Evolutionary conservation across 2,797 vertebrate species (phyloP).

Genomic region (Liasis olivaceus): DNA sequence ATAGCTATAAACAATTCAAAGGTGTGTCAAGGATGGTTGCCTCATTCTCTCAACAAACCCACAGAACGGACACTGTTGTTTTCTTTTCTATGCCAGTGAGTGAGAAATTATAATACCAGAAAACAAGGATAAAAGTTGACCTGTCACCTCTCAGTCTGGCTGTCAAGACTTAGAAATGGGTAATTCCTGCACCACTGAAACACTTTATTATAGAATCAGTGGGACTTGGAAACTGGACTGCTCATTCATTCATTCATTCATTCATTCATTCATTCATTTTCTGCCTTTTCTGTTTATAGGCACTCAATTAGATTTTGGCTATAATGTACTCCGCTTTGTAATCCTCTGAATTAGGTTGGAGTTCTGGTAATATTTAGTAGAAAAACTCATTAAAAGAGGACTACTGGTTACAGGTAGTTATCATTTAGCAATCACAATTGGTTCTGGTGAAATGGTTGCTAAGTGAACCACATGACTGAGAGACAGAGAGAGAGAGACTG

Average conservation of each 20-base stretch:
- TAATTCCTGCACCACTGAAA: not conserved
- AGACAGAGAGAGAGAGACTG: not conserved
- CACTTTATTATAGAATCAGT: not conserved
- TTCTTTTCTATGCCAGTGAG: not conserved
- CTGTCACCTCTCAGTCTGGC: not conserved
- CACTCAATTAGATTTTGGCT: not conserved
- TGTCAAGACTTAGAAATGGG: not conserved
- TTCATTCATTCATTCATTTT: not conserved
- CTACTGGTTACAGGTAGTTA: not conserved
- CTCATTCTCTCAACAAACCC: not conserved
- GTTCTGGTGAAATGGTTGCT: not conserved
- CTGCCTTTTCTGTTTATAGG: not conserved
- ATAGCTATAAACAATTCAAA: not conserved
- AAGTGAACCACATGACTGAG: not conserved
- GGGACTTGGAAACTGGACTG: not conserved
- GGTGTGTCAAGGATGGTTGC: too few species aligned
- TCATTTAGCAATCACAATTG: not conserved
- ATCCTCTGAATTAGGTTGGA: not conserved
- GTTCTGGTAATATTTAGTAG: not conserved
- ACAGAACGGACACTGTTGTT: not conserved
- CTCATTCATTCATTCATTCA: not conserved
- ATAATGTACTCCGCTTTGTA: not conserved
- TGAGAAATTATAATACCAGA: too few species aligned
- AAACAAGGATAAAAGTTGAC: not conserved
- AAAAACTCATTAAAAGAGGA: too few species aligned